These are phyloP conservation scores for Macrobrachium nipponense DNA, from an alignment of 1,140 invertebrate species.

Conservation along the genomic window DNA sequence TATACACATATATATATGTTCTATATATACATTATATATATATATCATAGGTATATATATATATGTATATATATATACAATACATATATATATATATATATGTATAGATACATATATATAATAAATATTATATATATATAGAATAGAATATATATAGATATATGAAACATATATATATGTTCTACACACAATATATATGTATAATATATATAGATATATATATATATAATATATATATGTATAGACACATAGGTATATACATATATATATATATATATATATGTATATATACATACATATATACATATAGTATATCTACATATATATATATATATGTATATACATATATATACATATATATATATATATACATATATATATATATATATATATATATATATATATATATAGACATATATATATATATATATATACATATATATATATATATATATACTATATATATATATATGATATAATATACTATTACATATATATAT, in stretches of 20 bases:
- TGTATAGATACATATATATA: too few relatives aligned
- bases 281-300: not conserved
- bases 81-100: too few relatives aligned
- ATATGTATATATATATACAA: too few relatives aligned
- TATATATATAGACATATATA: not conserved
- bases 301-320: not conserved
- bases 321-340: not conserved
- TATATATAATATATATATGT: not conserved
- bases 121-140: too few relatives aligned
- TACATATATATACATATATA: not conserved
- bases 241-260: not conserved
- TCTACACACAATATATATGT: too few relatives aligned
- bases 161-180: not conserved
- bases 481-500: conserved; percentile 4
- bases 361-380: not conserved
- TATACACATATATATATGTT: too few relatives aligned
- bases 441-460: not conserved
- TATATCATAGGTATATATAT: too few relatives aligned
- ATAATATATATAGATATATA: too few relatives aligned
- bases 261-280: conserved; percentile 1
- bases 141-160: not conserved
- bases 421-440: not conserved
- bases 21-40: too few relatives aligned
- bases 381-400: conserved; percentile 14
- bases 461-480: not conserved